Conservation (phyloP, 2,888 invertebrate species). For the Coleophora flavipennella region DNA sequence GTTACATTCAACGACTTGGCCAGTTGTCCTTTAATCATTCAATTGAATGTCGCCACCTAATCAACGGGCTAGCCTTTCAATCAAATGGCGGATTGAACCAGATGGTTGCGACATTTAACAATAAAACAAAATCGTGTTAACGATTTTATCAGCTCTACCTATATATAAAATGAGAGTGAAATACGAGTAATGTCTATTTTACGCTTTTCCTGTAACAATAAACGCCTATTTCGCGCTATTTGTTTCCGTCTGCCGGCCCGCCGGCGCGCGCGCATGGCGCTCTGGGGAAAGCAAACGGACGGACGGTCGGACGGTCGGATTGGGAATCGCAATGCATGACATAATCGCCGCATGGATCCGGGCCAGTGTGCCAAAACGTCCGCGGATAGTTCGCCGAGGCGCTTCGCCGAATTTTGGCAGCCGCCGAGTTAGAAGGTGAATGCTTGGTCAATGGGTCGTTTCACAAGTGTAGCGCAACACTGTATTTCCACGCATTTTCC, state of each 20-base stretch:
- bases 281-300: constrained; percentile 46
- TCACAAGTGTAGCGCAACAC: constrained; percentile 1
- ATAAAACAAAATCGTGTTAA: too few species aligned
- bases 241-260: constrained; percentile 25
- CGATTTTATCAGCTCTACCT: too few species aligned
- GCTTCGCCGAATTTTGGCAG: constrained; percentile 49
- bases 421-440: constrained; percentile 62
- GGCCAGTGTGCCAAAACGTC: constrained; percentile 59
- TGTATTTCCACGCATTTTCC: too few species aligned
- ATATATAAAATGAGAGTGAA: neutral
- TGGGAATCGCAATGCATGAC: constrained; percentile 57
- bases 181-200: neutral
- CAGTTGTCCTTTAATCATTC: too few species aligned
- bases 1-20: too few species aligned
- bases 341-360: constrained; percentile 65
- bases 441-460: constrained; percentile 56
- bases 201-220: constrained; percentile 34
- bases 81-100: too few species aligned
- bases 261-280: too few species aligned
- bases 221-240: constrained; percentile 33
- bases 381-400: constrained; percentile 22
- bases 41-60: too few species aligned
- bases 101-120: too few species aligned
- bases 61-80: too few species aligned
- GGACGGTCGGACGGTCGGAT: constrained; percentile 9